These are phyloP conservation scores for Pionites leucogaster DNA, from an alignment of 2,113 vertebrate species.

Conservation along the genomic window DNA sequence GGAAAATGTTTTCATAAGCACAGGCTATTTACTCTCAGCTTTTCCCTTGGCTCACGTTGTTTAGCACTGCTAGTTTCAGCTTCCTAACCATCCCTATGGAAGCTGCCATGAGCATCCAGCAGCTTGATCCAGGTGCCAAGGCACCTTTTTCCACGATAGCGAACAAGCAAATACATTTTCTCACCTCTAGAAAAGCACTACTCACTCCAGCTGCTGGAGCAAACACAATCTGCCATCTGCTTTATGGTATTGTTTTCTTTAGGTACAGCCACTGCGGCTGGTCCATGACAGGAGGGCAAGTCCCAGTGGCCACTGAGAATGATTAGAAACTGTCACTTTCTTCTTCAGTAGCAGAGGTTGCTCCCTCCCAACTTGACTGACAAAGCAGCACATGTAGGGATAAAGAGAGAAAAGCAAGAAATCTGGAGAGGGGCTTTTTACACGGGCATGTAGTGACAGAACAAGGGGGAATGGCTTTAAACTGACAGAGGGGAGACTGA, in stretches of 20 bases:
- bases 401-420: not conserved
- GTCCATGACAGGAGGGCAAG: not conserved
- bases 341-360: not conserved
- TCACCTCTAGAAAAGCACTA: not conserved
- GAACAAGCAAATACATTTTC: not conserved
- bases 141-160: not conserved
- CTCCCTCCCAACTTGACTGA: not conserved
- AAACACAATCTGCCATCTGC: not conserved
- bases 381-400: not conserved
- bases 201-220: not conserved
- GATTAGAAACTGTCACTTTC: not conserved
- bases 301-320: not conserved
- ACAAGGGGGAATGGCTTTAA: not conserved
- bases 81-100: not conserved
- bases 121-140: not conserved
- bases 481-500: not conserved
- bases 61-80: not conserved
- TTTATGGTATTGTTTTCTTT: not conserved
- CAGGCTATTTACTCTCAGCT: not conserved
- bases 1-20: not conserved
- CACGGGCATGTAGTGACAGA: not conserved
- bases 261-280: not conserved
- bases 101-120: not conserved
- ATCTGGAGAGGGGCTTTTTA: not conserved
- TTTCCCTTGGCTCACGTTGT: fast-evolving